phyloP scores from a whole-genome alignment of 2,888 invertebrate species.

The Synanthedon myopaeformis region DNA sequence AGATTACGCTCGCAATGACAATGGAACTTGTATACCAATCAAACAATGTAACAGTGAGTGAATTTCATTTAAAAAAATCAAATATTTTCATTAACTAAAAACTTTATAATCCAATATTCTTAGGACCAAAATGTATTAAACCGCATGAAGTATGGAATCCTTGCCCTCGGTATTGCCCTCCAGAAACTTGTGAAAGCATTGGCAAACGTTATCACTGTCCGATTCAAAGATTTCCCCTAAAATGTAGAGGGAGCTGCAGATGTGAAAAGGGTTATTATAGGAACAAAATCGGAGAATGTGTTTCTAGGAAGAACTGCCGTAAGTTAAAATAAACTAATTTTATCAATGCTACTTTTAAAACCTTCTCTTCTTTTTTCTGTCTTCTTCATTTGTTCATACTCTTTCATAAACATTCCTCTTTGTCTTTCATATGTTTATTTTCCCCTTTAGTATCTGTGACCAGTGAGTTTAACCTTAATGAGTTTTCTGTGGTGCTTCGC shows the following conservation, averaged over 20 bases:
- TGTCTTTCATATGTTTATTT: too few relatives aligned
- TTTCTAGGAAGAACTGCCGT: slow-evolving; percentile 19
- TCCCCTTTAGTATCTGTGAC: too few relatives aligned
- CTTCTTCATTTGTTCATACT: too few relatives aligned
- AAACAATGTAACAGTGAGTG: neutral
- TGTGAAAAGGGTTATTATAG: slow-evolving; percentile 18
- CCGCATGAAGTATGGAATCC: slow-evolving; percentile 8
- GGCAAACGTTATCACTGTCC: slow-evolving; percentile 8
- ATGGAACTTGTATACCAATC: slow-evolving; percentile 15
- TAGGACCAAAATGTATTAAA: slow-evolving; percentile 1
- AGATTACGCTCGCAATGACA: slow-evolving; percentile 24
- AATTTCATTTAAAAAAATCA: neutral
- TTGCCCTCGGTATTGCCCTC: slow-evolving; percentile 18
- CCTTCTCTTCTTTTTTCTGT: too few relatives aligned
- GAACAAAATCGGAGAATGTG: slow-evolving; percentile 15
- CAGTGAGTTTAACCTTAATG: too few relatives aligned
- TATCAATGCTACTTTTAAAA: too few relatives aligned
- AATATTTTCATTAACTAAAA: neutral
- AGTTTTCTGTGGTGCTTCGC: too few relatives aligned
- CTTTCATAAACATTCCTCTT: too few relatives aligned
- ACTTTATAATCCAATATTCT: neutral
- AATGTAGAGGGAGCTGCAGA: slow-evolving; percentile 10
- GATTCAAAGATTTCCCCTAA: slow-evolving; percentile 1
- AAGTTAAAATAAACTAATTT: slow-evolving; percentile 7
- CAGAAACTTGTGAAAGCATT: slow-evolving; percentile 14